Base-by-base conservation (phyloP, 2,113 vertebrate species). In the Scomber colias region DNA sequence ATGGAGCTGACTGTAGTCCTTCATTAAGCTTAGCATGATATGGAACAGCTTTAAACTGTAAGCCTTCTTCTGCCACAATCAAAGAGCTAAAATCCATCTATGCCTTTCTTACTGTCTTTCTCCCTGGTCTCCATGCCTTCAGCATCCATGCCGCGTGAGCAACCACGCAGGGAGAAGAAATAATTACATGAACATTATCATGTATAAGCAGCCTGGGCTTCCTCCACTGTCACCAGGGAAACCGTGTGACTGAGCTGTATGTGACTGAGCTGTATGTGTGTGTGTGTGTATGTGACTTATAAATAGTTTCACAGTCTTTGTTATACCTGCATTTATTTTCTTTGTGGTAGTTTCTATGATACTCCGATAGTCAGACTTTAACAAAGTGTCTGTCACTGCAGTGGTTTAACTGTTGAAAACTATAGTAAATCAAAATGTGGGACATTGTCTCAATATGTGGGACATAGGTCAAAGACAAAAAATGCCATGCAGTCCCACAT, bases 141-240 rank as follows among this genome's bases (percentile, higher is more conserved):
- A 54, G 66, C 44, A 17, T 76, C 67, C 59, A 59, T 59, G 59
- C 24, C 57, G 66, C 67, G 66, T 79, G 77, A 87, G 83, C 85
- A 88, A 72, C 75, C 86, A 90, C 71, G 89, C 82, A 87, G 78
- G 62, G 81, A 77, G 31, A 74, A 74, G 79, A 87, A 85, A 79
- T 92, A 92, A 92, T 88, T 90, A 87, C 86, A 75, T 82, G 62
- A 89, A 90, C 85, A 90, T 91, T 84, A 93, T 90, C 87, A 84
- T 91, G 85, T 74, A 91, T 81, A 74, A 82, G 69, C 90, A 92
- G 88, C 80, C 79, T 13, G 14, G 49, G 76, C 75, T 69, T 85
- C 63, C 75, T 69, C 59, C 15, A 15, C 70, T 76, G 70, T 81
- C 66, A 63, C 77, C 67, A 65, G 62, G 73, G 62, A 62, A 80